Conservation (phyloP, 2,113 vertebrate genomes). For the Lonchura striata region DNA sequence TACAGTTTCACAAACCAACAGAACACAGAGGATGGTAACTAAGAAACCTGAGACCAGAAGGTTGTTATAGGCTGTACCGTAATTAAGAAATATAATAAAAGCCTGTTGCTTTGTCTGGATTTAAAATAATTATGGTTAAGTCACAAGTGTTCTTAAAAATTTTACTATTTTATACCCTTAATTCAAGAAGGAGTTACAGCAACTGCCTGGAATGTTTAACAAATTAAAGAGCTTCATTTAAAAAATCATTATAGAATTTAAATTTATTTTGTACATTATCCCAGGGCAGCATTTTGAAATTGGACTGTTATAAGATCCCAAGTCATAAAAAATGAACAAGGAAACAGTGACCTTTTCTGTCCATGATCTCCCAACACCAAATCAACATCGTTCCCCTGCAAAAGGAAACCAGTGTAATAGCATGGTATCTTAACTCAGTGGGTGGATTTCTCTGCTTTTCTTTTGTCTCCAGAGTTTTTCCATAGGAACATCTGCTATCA, state of each 20-base stretch:
- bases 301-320: not conserved
- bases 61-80: not conserved
- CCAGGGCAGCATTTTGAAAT: not conserved
- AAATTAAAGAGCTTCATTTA: not conserved
- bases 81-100: constrained; percentile 29
- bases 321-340: not conserved
- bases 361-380: not conserved
- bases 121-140: not conserved
- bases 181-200: not conserved
- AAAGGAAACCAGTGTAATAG: not conserved
- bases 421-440: not conserved
- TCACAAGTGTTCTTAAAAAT: not conserved
- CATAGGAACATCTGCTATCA: not conserved
- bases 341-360: not conserved
- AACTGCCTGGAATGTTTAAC: not conserved
- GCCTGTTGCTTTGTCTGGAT: not conserved
- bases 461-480: not conserved
- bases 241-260: not conserved
- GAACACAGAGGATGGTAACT: not conserved
- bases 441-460: not conserved
- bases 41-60: not conserved
- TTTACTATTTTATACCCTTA: not conserved
- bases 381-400: not conserved
- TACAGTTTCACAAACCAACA: not conserved
- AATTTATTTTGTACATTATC: not conserved